These are phyloP conservation scores for Carabus problematicus DNA, from an alignment of 2,888 invertebrate genomes.

Conservation along the genomic window DNA sequence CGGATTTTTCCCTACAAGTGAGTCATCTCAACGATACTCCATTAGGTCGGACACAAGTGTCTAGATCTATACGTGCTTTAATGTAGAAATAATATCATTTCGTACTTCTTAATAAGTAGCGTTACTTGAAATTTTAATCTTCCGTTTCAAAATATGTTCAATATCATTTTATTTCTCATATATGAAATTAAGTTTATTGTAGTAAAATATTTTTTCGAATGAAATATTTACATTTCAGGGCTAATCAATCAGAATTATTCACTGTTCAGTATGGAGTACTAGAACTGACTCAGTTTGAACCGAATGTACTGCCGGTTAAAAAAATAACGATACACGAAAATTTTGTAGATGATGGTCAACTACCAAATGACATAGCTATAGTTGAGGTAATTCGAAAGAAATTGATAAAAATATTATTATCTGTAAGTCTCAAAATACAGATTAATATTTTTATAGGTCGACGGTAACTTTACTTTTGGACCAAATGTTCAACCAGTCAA, in stretches of 20 bases:
- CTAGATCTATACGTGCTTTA: no score
- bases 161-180: neutral
- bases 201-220: neutral
- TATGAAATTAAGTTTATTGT: neutral
- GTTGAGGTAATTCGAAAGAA: constrained; percentile 43
- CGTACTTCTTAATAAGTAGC: no score
- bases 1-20: no score
- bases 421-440: constrained; percentile 13
- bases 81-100: no score
- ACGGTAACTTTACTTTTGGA: constrained; percentile 34
- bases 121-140: no score
- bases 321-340: constrained; percentile 43
- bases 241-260: constrained; percentile 24
- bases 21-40: no score
- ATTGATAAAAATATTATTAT: no score
- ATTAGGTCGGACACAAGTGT: no score
- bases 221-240: constrained; percentile 14
- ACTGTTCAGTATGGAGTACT: constrained; percentile 29
- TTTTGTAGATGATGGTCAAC: constrained; percentile 41
- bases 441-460: constrained; percentile 46
- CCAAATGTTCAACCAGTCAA: constrained; percentile 38
- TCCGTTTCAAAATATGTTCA: no score
- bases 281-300: constrained; percentile 8
- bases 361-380: constrained; percentile 47
- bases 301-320: constrained; percentile 38